phyloP scores from a whole-genome alignment of 1,140 invertebrate species.

The Aradophagus sp. region DNA sequence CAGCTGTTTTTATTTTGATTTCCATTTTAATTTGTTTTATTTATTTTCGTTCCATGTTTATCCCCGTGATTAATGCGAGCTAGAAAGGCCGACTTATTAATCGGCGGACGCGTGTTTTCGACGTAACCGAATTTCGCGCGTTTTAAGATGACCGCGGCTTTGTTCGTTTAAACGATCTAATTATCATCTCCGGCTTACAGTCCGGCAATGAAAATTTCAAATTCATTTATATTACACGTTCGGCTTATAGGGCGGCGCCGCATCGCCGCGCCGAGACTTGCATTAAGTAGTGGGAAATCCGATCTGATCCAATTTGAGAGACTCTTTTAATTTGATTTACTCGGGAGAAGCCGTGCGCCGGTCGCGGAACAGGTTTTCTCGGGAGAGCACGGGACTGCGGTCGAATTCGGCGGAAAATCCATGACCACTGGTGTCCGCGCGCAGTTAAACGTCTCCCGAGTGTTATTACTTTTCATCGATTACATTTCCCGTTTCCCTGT shows the following conservation, averaged over 20 bases:
- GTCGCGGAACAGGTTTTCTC: constrained; percentile 56
- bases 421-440: constrained; percentile 49
- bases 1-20: too few species aligned
- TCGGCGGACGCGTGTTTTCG: not conserved
- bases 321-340: constrained; percentile 58
- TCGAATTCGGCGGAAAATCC: constrained; percentile 50
- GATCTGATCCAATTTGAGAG: constrained; percentile 60
- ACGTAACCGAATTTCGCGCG: constrained; percentile 45
- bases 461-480: constrained; percentile 61
- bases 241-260: constrained; percentile 51
- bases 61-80: too few species aligned
- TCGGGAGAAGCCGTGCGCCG: constrained; percentile 54
- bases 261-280: constrained; percentile 50
- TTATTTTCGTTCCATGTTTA: too few species aligned
- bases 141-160: constrained; percentile 52
- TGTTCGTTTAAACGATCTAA: constrained; percentile 57
- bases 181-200: constrained; percentile 46
- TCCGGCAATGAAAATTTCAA: constrained; percentile 56
- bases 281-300: constrained; percentile 59
- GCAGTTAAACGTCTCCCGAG: constrained; percentile 53
- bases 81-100: too few species aligned
- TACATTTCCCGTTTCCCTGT: constrained; percentile 19
- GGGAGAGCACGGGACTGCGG: constrained; percentile 44
- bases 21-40: too few species aligned
- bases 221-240: constrained; percentile 60